Base-by-base conservation (phyloP, 1,140 invertebrate genomes). In the Ephestia elutella region DNA sequence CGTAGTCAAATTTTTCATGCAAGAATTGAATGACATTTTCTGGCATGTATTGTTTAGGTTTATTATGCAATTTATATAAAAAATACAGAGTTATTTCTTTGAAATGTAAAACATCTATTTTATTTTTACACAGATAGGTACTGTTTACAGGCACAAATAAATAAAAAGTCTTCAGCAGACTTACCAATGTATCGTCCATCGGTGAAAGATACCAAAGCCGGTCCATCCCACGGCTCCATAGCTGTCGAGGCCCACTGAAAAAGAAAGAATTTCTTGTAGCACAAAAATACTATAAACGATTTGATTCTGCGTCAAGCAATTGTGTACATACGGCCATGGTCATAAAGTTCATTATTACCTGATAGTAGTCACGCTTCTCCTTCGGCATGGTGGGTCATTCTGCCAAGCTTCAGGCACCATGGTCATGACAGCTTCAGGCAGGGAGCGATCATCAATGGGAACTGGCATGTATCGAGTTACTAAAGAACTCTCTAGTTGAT, bases 321-420 rank as follows among this genome's bases (percentile, higher is more conserved):
- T n/a, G n/a, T n/a, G n/a, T n/a, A n/a, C n/a, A n/a, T n/a, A n/a
- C n/a, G n/a, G n/a, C n/a, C n/a, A n/a, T n/a, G n/a, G n/a, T n/a
- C n/a, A n/a, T n/a, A n/a, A n/a, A n/a, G n/a, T n/a, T n/a, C n/a
- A n/a, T n/a, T n/a, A n/a, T 35, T 35, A 15, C 38, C 61, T 97
- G 93, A 83, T 99, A 99, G 82, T 98, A 99, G 75, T 97, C 94
- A 50, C 95, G 92, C 89, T 99, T 99, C 69, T 97, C 95, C 53
- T 93, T 90, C 5, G 94, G 91, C 98, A 99, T 99, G 8, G 95
- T 95, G 91, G 87, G 78, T 98, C 96, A 80, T 99, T 98, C 84
- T 99, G 98, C 98, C 98, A 99, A 5, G 98, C 98, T 89, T 99
- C 98, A 1, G 98, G 98, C 25, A 99, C 97, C 98, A 99, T 99